phyloP scores from a whole-genome alignment of 2,113 vertebrate species.

The Verasper variegatus region DNA sequence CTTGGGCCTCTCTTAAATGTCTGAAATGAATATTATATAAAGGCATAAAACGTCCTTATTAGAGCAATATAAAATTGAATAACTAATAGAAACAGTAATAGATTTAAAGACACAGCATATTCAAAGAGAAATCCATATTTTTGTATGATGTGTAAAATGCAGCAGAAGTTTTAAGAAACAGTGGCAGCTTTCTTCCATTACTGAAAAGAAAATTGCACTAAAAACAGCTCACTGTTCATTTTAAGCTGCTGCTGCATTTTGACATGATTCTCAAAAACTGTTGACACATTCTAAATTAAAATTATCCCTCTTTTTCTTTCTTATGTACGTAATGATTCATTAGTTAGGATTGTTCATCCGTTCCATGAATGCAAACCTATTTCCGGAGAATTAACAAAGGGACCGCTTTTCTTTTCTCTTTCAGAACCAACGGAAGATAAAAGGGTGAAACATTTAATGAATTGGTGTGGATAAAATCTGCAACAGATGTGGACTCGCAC shows the following conservation, averaged over 20 bases:
- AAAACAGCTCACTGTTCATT: conserved; percentile 38
- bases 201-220: conserved; percentile 1
- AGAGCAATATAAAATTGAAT: conserved; percentile 60
- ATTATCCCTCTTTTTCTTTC: conserved; percentile 52
- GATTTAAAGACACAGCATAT: conserved; percentile 37
- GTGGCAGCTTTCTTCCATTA: conserved; percentile 31
- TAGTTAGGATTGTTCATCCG: conserved; percentile 64
- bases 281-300: conserved; percentile 75
- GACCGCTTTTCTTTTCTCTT: conserved; percentile 29
- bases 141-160: conserved; percentile 36
- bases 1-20: conserved; percentile 63
- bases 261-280: conserved; percentile 56
- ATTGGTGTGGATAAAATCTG: conserved; percentile 59
- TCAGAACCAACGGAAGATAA: conserved; percentile 50
- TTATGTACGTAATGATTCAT: conserved; percentile 63
- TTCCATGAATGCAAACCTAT: conserved; percentile 63
- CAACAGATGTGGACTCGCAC: conserved; percentile 25
- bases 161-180: conserved; percentile 19
- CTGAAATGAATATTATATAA: conserved; percentile 71
- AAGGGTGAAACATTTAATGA: conserved; percentile 64
- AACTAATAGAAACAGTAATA: conserved; percentile 52
- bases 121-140: conserved; percentile 18
- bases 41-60: conserved; percentile 55
- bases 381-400: conserved; percentile 62
- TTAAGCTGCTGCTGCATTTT: conserved; percentile 46